phyloP scores from a whole-genome alignment of 2,888 invertebrate species.

The Macaria notata region DNA sequence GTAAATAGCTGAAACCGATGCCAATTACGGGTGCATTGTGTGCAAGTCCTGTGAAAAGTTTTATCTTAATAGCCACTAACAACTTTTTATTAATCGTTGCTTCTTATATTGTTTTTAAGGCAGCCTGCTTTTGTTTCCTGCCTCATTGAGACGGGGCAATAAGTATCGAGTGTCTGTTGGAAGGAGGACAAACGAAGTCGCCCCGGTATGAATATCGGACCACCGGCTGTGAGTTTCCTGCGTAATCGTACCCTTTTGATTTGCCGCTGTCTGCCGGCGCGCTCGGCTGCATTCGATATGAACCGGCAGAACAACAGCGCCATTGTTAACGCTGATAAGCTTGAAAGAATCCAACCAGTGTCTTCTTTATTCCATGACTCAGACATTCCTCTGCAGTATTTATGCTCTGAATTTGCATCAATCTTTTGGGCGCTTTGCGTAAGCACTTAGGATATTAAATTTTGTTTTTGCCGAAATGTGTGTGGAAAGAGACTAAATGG shows the following conservation, averaged over 20 bases:
- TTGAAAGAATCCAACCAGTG: slow-evolving; percentile 38
- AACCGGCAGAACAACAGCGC: slow-evolving; percentile 52
- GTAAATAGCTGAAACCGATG: too few relatives aligned
- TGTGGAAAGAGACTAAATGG: slow-evolving; percentile 17
- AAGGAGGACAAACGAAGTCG: slow-evolving; percentile 34
- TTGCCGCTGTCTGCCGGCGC: slow-evolving; percentile 54
- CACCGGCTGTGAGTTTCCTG: slow-evolving; percentile 61
- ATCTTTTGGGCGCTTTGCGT: slow-evolving; percentile 18
- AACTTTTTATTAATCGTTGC: too few relatives aligned
- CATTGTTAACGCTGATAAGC: slow-evolving; percentile 59
- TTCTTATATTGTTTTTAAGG: too few relatives aligned
- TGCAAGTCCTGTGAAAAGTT: too few relatives aligned
- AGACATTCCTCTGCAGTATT: slow-evolving; percentile 16
- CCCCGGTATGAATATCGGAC: slow-evolving; percentile 52
- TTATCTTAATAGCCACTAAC: too few relatives aligned
- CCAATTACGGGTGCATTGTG: background rate
- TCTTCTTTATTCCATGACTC: slow-evolving; percentile 24
- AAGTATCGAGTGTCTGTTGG: slow-evolving; percentile 18
- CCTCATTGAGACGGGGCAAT: too few relatives aligned
- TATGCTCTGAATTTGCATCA: slow-evolving; percentile 20
- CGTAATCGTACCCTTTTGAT: slow-evolving; percentile 59
- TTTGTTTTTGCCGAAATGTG: slow-evolving; percentile 22
- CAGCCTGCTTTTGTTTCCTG: too few relatives aligned
- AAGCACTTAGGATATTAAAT: slow-evolving; percentile 27
- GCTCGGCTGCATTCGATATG: slow-evolving; percentile 69